A percentile compares a stretch with the other conserved stretches of the same genome.
These are phyloP conservation scores for Phaenicophaeus curvirostris DNA, from an alignment of 2,797 vertebrate species.

Conservation along the genomic window DNA sequence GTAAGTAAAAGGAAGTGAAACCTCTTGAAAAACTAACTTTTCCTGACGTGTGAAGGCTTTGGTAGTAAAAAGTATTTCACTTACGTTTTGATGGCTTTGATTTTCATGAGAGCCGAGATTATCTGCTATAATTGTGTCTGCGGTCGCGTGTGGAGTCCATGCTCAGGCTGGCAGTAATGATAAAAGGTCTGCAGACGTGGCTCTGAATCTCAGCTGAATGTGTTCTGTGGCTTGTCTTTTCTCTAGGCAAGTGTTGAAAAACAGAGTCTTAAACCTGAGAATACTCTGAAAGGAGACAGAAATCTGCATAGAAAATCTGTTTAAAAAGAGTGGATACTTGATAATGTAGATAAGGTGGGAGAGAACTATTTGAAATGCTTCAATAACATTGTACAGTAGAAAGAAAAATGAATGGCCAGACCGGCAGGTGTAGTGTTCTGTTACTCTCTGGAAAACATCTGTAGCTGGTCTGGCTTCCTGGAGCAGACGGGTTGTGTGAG, in stretches of 20 bases:
- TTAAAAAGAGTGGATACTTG: not conserved
- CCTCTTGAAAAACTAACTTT: not conserved
- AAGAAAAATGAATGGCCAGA: not conserved
- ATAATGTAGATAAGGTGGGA: not conserved
- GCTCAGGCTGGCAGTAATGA: not conserved
- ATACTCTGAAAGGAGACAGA: not conserved
- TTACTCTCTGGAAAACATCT: not conserved
- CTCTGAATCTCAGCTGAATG: not conserved
- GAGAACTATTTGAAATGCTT: not conserved
- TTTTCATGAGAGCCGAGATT: not conserved
- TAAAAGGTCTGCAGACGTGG: fast-evolving
- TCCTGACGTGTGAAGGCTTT: not conserved
- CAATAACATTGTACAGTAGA: not conserved
- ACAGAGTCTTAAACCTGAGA: not conserved
- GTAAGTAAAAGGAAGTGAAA: not conserved
- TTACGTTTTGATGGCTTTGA: fast-evolving
- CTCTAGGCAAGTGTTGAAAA: not conserved
- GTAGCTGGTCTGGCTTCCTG: not conserved
- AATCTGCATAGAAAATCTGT: not conserved
- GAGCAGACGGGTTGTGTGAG: not conserved
- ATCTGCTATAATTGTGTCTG: not conserved
- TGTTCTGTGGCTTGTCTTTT: not conserved
- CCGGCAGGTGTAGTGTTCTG: fast-evolving
- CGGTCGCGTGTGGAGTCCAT: not conserved
- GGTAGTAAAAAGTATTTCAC: not conserved